A percentile compares a stretch with the other conserved stretches of the same genome.
Evolutionary conservation across 2,113 vertebrate genomes (phyloP).

Genomic region (Aptenodytes forsteri): DNA sequence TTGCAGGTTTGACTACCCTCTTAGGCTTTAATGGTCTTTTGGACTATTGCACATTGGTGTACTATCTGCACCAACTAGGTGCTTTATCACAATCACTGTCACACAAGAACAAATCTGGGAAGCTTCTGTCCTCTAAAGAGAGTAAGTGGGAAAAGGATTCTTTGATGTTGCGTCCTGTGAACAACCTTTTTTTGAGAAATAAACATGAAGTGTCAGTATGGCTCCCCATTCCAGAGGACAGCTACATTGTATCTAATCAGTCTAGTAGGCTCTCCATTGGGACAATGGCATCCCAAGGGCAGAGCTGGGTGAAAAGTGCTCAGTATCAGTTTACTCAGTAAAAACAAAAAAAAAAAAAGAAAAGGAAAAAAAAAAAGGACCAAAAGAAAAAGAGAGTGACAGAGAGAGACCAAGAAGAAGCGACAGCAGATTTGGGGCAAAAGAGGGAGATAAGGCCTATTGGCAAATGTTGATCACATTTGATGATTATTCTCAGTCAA

Average conservation of each 20-base stretch:
- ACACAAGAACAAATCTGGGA: background rate
- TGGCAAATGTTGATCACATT: constrained; percentile 26
- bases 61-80: background rate
- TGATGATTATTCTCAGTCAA: constrained; percentile 13
- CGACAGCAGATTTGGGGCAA: background rate
- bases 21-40: background rate
- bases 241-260: background rate
- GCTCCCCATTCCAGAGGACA: background rate
- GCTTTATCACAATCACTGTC: background rate
- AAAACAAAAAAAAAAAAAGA: fast-evolving
- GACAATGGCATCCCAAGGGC: background rate
- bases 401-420: background rate
- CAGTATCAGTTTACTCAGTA: background rate
- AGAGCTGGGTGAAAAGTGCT: background rate
- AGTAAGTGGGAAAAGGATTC: background rate
- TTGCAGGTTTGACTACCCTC: background rate
- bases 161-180: background rate
- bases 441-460: background rate
- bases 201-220: background rate
- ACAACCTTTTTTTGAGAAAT: background rate
- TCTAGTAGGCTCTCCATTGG: background rate
- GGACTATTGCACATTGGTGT: background rate
- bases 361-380: background rate
- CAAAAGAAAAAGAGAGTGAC: background rate
- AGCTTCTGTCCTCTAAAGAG: background rate